Base-by-base conservation (phyloP, 1,140 invertebrate species). In the Diabrotica undecimpunctata region DNA sequence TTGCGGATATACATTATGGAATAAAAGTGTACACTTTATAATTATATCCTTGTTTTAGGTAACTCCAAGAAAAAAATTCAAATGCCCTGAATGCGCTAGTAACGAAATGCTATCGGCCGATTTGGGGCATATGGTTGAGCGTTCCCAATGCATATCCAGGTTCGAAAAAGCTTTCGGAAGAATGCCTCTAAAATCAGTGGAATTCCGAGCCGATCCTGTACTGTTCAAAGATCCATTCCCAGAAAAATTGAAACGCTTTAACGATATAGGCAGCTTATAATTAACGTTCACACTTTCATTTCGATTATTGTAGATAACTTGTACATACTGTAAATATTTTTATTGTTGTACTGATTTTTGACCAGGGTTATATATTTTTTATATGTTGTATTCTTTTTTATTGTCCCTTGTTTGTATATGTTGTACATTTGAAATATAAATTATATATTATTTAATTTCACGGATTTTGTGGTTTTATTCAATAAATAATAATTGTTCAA, bases 1-100 rank as follows among this genome's bases (percentile, higher is more conserved):
- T n/a, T n/a, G n/a, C n/a, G n/a, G n/a, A n/a, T n/a, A n/a, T n/a
- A n/a, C n/a, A n/a, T n/a, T n/a, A n/a, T n/a, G n/a, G 8, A 10
- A 10, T n/a, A 46, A 46, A 46, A 46, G 6, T 8, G 41, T 10
- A 46, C n/a, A 46, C 6, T 46, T 46, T 8, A 46, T 46, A 10
- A 10, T 46, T 46, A 46, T 10, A 61, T 63, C 25, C 67, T 54
- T 66, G 65, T 81, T 77, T 5, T 76, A 91, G 90, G 93, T 97
- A n/a, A 91, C 94, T 1, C 95, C 95, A 0, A 85, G 95, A n/a
- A 98, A 98, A 76, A 98, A 98, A 77, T 98, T 98, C 81, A 96
- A 96, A 79, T 98, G 96, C 79, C 95, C 95, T 0, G 92, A 97
- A 78, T 98, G 95, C 80, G 90, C 87, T 1, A 96, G 95, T 76